Conservation (phyloP, 1,140 invertebrate genomes). For the Dryas iulia region DNA sequence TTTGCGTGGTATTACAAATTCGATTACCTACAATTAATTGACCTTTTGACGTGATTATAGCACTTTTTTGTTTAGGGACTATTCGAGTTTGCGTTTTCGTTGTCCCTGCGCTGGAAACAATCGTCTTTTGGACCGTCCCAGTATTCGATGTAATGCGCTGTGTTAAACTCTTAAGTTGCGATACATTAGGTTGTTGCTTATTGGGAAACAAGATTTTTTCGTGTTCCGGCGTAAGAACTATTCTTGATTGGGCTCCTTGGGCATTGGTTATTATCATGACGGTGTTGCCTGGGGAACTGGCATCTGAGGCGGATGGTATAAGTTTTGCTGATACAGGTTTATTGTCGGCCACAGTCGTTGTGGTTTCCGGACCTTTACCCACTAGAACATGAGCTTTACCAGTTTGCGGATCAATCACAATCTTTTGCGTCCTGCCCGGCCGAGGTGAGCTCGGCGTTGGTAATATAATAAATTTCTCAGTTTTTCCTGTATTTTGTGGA, state of each 20-base stretch:
- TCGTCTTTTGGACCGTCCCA: conserved; percentile 44
- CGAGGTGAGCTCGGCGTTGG: conserved; percentile 73
- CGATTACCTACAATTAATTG: conserved; percentile 75
- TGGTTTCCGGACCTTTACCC: conserved; percentile 47
- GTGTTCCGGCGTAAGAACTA: conserved; percentile 81
- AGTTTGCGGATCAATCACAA: conserved; percentile 73
- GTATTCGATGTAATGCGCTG: conserved; percentile 56
- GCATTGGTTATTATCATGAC: conserved; percentile 83
- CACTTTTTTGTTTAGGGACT: conserved; percentile 68
- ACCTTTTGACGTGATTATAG: conserved; percentile 79
- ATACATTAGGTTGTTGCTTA: conserved; percentile 60
- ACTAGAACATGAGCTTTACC: conserved; percentile 69
- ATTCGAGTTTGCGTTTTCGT: conserved; percentile 60
- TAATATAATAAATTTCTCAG: conserved; percentile 83
- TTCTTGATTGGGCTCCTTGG: conserved; percentile 80
- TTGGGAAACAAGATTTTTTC: conserved; percentile 81
- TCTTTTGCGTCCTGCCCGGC: conserved; percentile 63
- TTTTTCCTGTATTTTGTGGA: conserved; percentile 64
- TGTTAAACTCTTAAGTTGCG: conserved; percentile 71
- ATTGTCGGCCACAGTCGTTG: conserved; percentile 45
- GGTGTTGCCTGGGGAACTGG: conserved; percentile 63
- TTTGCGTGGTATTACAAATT: conserved; percentile 65
- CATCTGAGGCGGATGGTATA: conserved; percentile 50
- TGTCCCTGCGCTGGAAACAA: conserved; percentile 49
- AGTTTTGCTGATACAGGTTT: conserved; percentile 78